Base-by-base conservation (phyloP, 2,888 invertebrate species). In the Drosophila putrida region DNA sequence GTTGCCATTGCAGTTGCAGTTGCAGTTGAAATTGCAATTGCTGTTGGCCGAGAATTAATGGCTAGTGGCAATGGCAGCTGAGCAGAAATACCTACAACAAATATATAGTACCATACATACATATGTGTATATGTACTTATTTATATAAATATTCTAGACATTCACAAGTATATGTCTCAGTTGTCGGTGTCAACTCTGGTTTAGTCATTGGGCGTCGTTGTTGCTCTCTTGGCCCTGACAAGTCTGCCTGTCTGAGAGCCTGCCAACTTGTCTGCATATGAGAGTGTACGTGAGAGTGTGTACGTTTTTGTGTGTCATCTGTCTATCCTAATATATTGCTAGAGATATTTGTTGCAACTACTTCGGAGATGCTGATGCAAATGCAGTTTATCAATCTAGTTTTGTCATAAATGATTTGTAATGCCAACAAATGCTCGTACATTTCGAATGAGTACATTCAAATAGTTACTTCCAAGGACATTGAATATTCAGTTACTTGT, bases 41-140 rank as follows among this genome's bases (percentile, higher is more conserved):
- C 47, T 76, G 78, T 74, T 82, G 78, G 73, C 71, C 86, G 69
- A 83, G 88, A 86, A 86, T 86, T 83, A 88, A 86, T 85, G 88
- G 83, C 75, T 65, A 80, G 78, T 85, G 85, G 73, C 72, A 82
- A 63, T 73, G 76, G 78, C 83, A 86, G 81, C 71, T 83, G 82
- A 78, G 75, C 75, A 71, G 65, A 59, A 74, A 77, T 75, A 78
- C 70, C 77, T 67, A 75, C 57, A 69, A 53, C 75, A 71, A 67
- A 78, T 62, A 66, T 55, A 67, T 35, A 31, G 11, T 11, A 13
- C 2, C 25, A 39, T 0, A 33, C 15, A 55, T n/a, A 41, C 9
- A 35, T 36, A 47, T 33, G 20, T 15, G 4, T 31, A 20, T 1
- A 28, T 20, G 38, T 31, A 25, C 8, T 33, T 39, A 61, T 28